Conservation (phyloP, 2,797 vertebrate species). For the Numenius phaeopus region DNA sequence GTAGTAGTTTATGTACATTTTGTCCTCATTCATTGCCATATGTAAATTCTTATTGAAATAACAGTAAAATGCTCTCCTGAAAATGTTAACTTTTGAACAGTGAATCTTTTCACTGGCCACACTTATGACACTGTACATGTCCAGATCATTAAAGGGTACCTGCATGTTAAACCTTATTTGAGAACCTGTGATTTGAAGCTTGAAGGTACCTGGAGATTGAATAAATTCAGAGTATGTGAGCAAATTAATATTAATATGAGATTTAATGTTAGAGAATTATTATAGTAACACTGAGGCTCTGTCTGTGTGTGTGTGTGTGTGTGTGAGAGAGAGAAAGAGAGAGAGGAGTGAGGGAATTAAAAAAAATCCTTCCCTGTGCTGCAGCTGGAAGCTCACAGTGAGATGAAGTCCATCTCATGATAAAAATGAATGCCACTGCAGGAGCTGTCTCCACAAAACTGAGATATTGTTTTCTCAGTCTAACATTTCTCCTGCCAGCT, state of each 20-base stretch:
- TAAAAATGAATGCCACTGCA: not conserved
- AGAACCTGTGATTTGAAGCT: not conserved
- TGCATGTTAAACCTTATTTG: not conserved
- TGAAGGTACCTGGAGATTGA: not conserved
- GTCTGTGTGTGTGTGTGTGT: not conserved
- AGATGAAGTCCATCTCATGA: not conserved
- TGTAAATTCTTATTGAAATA: not conserved
- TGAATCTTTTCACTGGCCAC: not conserved
- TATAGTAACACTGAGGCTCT: not conserved
- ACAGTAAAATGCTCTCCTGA: not conserved
- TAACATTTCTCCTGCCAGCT: slow-evolving; percentile 39
- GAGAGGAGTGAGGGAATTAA: not conserved
- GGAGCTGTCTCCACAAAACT: slow-evolving; percentile 39
- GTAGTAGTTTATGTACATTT: not conserved
- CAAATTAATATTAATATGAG: not conserved
- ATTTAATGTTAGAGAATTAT: not conserved
- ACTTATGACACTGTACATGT: not conserved
- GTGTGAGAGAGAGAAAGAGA: not conserved
- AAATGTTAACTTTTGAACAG: not conserved
- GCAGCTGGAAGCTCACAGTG: not conserved
- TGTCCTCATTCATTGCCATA: not conserved
- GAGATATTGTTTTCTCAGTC: slow-evolving; percentile 54
- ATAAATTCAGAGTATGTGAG: not conserved
- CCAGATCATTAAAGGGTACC: not conserved
- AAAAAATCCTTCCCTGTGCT: not conserved